phyloP scores from a whole-genome alignment of 2,888 invertebrate species.

The Orgyia antiqua region DNA sequence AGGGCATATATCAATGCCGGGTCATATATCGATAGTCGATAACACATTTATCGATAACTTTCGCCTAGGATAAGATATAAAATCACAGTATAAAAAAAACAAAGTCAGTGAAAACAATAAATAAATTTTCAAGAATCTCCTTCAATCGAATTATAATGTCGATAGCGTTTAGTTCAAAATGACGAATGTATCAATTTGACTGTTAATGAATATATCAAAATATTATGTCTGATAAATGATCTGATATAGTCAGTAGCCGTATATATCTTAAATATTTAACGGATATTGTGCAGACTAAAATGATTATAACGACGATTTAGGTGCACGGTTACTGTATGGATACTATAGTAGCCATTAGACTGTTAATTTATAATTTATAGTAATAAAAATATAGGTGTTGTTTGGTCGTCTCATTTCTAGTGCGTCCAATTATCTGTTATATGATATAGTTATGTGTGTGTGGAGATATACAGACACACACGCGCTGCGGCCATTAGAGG shows the following conservation, averaged over 20 bases:
- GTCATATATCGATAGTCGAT: slow-evolving; percentile 9
- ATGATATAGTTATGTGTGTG: neutral
- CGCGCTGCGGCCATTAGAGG: slow-evolving; percentile 18
- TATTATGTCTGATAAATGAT: slow-evolving; percentile 11
- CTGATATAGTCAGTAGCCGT: slow-evolving; percentile 16
- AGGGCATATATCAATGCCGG: slow-evolving; percentile 11
- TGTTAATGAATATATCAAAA: slow-evolving; percentile 11
- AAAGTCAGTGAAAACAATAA: slow-evolving; percentile 10
- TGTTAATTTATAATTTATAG: neutral
- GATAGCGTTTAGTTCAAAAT: slow-evolving; percentile 11
- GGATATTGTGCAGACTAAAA: slow-evolving; percentile 15
- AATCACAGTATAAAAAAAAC: slow-evolving; percentile 17
- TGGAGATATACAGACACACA: slow-evolving; percentile 7
- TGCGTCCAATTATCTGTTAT: slow-evolving; percentile 6
- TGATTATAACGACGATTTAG: slow-evolving; percentile 12
- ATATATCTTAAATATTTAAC: slow-evolving; percentile 9
- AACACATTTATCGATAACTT: slow-evolving; percentile 14
- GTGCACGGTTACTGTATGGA: too few relatives aligned
- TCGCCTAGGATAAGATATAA: slow-evolving; percentile 3
- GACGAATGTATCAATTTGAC: slow-evolving; percentile 11
- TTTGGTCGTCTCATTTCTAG: slow-evolving; percentile 11
- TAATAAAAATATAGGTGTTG: neutral
- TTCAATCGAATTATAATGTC: slow-evolving; percentile 12
- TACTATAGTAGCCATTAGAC: slow-evolving; percentile 5
- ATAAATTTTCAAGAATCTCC: slow-evolving; percentile 9